phyloP scores from a whole-genome alignment of 2,888 invertebrate genomes.

The Megalurothrips usitatus region DNA sequence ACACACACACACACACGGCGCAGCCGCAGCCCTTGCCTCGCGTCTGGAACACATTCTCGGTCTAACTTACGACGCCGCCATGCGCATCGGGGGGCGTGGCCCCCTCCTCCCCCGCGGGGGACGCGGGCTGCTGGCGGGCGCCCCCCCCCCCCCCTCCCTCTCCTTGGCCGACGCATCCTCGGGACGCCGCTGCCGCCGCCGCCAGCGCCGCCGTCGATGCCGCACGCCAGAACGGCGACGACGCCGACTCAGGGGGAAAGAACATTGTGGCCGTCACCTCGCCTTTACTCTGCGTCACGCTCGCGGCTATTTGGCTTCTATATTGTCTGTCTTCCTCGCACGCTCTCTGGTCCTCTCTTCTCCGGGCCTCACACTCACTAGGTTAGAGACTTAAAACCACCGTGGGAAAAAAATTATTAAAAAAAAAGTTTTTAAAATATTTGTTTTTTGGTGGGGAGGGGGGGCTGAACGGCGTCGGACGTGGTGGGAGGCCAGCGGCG shows the following conservation, averaged over 20 bases:
- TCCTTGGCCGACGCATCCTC: neutral
- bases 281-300: too few species aligned
- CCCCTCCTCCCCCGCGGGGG: neutral
- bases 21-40: neutral
- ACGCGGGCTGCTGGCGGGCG: neutral
- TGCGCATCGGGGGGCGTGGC: neutral
- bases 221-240: neutral
- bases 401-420: too few species aligned
- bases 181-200: neutral
- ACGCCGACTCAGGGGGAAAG: conserved; percentile 3
- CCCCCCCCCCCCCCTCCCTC: neutral
- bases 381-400: too few species aligned
- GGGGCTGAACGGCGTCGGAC: too few species aligned
- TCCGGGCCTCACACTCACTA: neutral
- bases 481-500: too few species aligned
- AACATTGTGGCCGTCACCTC: neutral
- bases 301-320: too few species aligned
- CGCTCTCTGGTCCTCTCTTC: neutral
- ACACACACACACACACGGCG: neutral
- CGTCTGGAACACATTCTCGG: conserved; percentile 12
- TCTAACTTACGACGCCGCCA: conserved; percentile 5
- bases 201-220: neutral
- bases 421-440: too few species aligned
- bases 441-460: too few species aligned
- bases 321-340: too few species aligned